phyloP scores from a whole-genome alignment of 2,888 invertebrate species.

The Phaedon cochleariae region DNA sequence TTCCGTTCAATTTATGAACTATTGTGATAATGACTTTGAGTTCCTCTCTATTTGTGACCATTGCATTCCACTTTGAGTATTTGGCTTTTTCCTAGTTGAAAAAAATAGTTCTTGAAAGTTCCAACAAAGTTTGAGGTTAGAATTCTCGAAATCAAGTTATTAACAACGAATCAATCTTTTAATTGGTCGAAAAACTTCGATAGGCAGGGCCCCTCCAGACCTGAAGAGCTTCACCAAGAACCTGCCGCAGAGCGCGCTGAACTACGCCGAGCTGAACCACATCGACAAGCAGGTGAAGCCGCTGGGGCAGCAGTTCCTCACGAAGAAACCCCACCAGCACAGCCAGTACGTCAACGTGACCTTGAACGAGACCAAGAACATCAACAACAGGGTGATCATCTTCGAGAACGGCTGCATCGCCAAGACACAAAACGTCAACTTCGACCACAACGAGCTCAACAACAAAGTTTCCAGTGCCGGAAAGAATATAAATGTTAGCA shows the following conservation, averaged over 20 bases:
- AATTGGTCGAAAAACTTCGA: no score
- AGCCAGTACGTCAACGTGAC: constrained; percentile 59
- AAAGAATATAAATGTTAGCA: constrained; percentile 57
- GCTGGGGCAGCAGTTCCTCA: constrained; percentile 55
- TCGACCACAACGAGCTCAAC: constrained; percentile 58
- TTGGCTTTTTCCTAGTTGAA: no score
- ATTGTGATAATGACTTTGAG: no score
- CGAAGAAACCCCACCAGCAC: constrained; percentile 50
- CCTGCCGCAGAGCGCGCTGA: constrained; percentile 64
- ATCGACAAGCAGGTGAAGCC: constrained; percentile 57
- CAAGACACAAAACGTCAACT: constrained; percentile 56
- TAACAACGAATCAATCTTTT: no score
- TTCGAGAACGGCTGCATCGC: constrained; percentile 60
- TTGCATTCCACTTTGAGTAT: no score
- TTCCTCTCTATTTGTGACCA: no score
- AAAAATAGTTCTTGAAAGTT: no score
- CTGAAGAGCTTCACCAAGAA: constrained; percentile 70
- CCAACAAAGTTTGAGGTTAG: no score
- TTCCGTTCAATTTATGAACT: no score
- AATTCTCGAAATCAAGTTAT: no score
- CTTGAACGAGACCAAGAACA: constrained; percentile 60
- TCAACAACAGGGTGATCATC: constrained; percentile 59
- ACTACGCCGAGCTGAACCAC: constrained; percentile 60
- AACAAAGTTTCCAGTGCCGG: constrained; percentile 52
- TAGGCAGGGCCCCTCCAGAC: constrained; percentile 67